Conservation (phyloP, 2,797 vertebrate genomes). For the Leptodactylus fallax region DNA sequence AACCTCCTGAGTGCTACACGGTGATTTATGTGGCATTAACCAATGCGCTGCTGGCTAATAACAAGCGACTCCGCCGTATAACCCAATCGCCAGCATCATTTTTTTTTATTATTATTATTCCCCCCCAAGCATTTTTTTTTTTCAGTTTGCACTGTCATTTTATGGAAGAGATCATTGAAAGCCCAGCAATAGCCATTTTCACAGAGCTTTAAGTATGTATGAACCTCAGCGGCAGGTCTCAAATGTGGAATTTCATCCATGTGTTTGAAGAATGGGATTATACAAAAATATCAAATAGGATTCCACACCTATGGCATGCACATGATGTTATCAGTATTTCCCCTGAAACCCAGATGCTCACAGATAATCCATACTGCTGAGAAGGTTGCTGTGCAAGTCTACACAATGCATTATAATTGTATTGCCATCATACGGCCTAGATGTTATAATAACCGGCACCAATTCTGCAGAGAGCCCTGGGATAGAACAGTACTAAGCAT, state of each 20-base stretch:
- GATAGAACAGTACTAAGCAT: too few relatives aligned
- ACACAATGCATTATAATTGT: background rate
- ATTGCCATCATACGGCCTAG: too few relatives aligned
- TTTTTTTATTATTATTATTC: background rate
- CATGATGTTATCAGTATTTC: conserved; percentile 16
- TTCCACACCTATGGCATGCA: background rate
- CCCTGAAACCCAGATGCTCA: background rate
- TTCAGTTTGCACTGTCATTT: background rate
- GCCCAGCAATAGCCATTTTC: conserved; percentile 7
- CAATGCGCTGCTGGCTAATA: background rate
- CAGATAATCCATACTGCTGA: conserved; percentile 46
- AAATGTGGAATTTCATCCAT: conserved; percentile 27
- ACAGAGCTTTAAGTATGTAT: conserved; percentile 10
- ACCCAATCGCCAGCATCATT: background rate
- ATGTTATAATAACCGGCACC: too few relatives aligned
- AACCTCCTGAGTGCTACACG: conserved; percentile 44
- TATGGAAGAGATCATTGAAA: conserved; percentile 21
- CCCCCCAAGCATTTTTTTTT: too few relatives aligned
- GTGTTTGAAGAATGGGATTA: conserved; percentile 27
- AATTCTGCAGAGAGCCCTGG: too few relatives aligned
- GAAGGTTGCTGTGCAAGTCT: too few relatives aligned
- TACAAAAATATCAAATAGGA: conserved; percentile 12
- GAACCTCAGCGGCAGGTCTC: background rate
- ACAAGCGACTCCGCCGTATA: background rate
- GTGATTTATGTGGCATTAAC: conserved; percentile 49